Percentiles rank a stretch among this genome's conserved stretches.
phyloP scores from a whole-genome alignment of 2,888 invertebrate genomes.

The Clusia tigrina region DNA sequence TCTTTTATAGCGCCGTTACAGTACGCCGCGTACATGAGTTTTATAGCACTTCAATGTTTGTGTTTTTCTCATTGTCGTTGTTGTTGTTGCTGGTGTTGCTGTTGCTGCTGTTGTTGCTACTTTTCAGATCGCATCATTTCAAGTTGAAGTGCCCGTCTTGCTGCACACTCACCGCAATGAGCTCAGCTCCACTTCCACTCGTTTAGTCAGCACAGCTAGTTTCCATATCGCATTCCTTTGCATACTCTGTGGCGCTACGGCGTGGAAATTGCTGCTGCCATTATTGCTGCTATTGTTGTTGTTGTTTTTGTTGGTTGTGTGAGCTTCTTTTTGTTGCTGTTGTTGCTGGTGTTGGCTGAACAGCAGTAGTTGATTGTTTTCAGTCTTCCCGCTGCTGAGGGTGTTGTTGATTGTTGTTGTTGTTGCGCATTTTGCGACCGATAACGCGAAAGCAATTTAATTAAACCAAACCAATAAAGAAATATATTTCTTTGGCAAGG shows the following conservation, averaged over 20 bases:
- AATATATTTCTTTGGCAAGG: too few relatives aligned
- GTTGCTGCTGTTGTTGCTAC: background rate
- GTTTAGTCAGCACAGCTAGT: background rate
- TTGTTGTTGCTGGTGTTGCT: constrained; percentile 20
- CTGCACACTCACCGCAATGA: too few relatives aligned
- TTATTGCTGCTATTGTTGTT: background rate
- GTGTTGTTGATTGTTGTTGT: background rate
- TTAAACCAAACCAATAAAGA: background rate
- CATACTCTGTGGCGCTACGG: background rate
- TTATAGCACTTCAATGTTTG: background rate
- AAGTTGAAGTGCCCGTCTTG: background rate
- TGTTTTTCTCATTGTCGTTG: constrained; percentile 7
- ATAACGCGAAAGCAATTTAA: background rate
- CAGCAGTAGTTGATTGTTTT: too few relatives aligned
- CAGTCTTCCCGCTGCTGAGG: too few relatives aligned
- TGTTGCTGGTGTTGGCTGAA: background rate
- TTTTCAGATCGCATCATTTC: constrained; percentile 14
- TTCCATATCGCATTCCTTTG: background rate
- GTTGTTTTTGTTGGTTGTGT: background rate
- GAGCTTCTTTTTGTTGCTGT: background rate
- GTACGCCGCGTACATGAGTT: too few relatives aligned
- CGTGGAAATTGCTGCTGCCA: background rate
- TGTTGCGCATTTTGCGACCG: background rate
- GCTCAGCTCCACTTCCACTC: background rate
- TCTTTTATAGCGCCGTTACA: too few relatives aligned